Base-by-base conservation (phyloP, 2,113 vertebrate species). In the Crotalus helleri region DNA sequence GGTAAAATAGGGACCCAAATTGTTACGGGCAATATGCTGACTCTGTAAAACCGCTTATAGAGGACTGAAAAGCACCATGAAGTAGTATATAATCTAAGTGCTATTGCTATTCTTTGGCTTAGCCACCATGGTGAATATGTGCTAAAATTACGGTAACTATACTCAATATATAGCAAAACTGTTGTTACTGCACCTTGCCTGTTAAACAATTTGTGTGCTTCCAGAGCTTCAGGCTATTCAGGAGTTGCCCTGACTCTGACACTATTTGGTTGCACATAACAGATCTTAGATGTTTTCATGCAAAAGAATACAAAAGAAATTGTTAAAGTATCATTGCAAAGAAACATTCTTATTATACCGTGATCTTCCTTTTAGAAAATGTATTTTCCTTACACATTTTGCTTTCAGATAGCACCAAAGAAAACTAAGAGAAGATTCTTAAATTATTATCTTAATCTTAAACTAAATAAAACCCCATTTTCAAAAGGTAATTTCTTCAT, bases 371-470 rank as follows among this genome's bases (percentile, higher is more conserved):
- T 94, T 49, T 69, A 92, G 33, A 23, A 85, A 54, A 87, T 5
- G 7, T 85, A 94, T 87, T 33, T 96, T 85, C 44, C 93, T 86
- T 58, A 2, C 92, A 89, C 59, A n/a, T 93, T 9, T 94, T 90
- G 17, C 17, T 89, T 46, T 51, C 93, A 46, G 39, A 1, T 5
- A 91, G 3, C 46, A 81, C 24, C 85, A 49, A 94, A 89, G 13
- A 86, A 88, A 92, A 13, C 33, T 93, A 92, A 92, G 85, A 23
- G 0, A 94, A 96, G 91, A 91, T 26, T 29, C 90, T 93, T 0
- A 6, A 94, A 26, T 29, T 91, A 69, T 69, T 69, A 3, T 81
- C 26, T 12, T 91, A 57, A 39, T 87, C 87, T 92, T 93, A 94
- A 86, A 0, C 0, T 74, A 39, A 87, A 86, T 94, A 87, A 90